Percentiles rank a stretch among this genome's conserved stretches.
phyloP scores from a whole-genome alignment of 1,140 invertebrate species.

The Cephus cinctus region DNA sequence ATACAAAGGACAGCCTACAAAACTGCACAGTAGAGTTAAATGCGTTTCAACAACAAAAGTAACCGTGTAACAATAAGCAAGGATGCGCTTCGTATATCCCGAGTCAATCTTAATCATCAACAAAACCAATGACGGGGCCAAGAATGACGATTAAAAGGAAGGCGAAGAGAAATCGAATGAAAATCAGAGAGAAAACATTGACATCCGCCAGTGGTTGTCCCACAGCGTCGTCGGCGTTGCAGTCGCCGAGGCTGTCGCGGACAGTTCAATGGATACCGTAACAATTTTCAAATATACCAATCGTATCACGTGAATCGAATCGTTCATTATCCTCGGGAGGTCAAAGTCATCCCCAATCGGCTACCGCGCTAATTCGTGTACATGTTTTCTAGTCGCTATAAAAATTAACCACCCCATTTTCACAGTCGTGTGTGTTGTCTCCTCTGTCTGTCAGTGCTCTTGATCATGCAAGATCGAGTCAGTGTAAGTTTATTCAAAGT shows the following conservation, averaged over 20 bases:
- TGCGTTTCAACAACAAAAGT: neutral
- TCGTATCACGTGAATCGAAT: too few relatives aligned
- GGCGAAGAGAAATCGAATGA: neutral
- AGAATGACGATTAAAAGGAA: neutral
- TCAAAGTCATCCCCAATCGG: neutral
- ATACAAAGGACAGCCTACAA: slow-evolving; percentile 6
- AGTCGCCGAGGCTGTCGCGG: neutral
- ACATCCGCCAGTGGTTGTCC: neutral
- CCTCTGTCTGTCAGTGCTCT: too few relatives aligned
- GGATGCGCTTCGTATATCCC: too few relatives aligned
- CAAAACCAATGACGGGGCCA: neutral
- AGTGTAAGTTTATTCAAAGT: too few relatives aligned
- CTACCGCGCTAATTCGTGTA: neutral
- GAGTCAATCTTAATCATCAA: too few relatives aligned
- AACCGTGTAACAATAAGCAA: neutral
- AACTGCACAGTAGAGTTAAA: slow-evolving; percentile 1
- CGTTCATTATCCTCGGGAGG: too few relatives aligned
- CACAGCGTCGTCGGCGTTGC: neutral
- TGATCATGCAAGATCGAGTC: too few relatives aligned
- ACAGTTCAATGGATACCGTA: too few relatives aligned
- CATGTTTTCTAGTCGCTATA: slow-evolving; percentile 5
- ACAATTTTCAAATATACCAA: too few relatives aligned
- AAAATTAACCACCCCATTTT: slow-evolving; percentile 3
- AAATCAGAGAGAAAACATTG: neutral
- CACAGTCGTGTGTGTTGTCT: neutral